Evolutionary conservation across 2,888 invertebrate species (phyloP), one percentile per base, ranked within the genome.

Genomic region (Tipula vernalis): DNA sequence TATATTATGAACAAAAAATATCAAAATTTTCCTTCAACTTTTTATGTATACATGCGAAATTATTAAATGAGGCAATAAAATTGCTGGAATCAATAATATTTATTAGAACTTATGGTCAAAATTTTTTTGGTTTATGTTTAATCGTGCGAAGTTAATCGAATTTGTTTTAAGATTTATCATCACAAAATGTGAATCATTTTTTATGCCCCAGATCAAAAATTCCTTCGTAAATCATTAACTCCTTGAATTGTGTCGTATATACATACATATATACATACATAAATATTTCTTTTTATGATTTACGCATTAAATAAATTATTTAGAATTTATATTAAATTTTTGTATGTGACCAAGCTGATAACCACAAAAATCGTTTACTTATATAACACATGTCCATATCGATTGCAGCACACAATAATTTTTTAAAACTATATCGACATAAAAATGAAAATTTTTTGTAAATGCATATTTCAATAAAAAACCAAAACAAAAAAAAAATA

Each of bases 341-440:
- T 42, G 85, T 85, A 42, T 85, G 85, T 85, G 85, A 85, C 42
- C 85, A 71, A 18, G 28, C 71, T 28, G 71, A 71, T 71, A 71
- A 71, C 71, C 18, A 71, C 71, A 28, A 71, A 28, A 39, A 71
- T 2, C 10, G 28, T 71, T 10, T 15, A 15, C 71, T 10, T 71
- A 28, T 71, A 51, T 15, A 51, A 10, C 10, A n/a, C 5, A 51
- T 51, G n/a, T 51, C 15, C 51, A 28, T 71, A 71, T 71, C 71
- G 71, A 71, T 71, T 71, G 71, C 28, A 28, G 71, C 28, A 71
- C 5, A 51, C 15, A 44, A 12, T 44, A 12, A 44, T 44, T 44
- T 44, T 44, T 5, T 44, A 44, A 44, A 44, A 44, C 44, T 44
- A 44, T 41, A 41, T 44, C 12, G 44, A 44, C 3, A 15, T 15